Evolutionary conservation across 2,888 invertebrate genomes (phyloP), one percentile per base, ranked within the genome.

Genomic region (Spisula subtruncata): DNA sequence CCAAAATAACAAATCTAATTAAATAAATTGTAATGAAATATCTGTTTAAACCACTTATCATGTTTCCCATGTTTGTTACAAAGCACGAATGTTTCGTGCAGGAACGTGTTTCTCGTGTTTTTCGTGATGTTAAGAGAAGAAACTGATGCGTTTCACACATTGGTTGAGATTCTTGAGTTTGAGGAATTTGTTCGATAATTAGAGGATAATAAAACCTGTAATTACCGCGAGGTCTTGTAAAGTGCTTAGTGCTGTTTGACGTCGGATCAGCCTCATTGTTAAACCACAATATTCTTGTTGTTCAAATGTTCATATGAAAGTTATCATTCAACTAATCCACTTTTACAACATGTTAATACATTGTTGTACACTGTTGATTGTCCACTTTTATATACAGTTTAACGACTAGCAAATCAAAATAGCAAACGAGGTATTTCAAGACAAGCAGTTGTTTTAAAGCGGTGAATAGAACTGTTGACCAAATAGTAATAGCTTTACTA

Each of bases 171-270:
- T 66, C 25, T 66, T 66, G 5, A 25, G 60, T 25, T 25, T 25
- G n/a, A 25, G 60, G 60, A 25, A 66, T 66, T 66, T 66, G 60
- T 66, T n/a, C 60, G 10, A 66, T 66, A 66, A 66, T 66, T 25
- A 66, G n/a, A 25, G 10, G 25, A 66, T 6, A 66, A 66, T 66
- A 12, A 51, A 66, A 66, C 60, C n/a, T 25, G 25, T 66, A 66
- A 66, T 66, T 66, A 66, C 60, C 60, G 25, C 25, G 60, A 66
- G n/a, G 25, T 66, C 60, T 66, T 66, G n/a, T 25, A 66, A 66
- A 66, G n/a, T 66, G n/a, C 12, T 66, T 66, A 66, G 10, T 66
- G 25, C 60, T 25, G 60, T 66, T 10, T 66, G 25, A 66, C 60
- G 25, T 25, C 25, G 60, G 12, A 66, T 6, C 60, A 25, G 12